Percentiles rank a stretch among this genome's conserved stretches.
Conservation (phyloP, 2,888 invertebrate genomes). For the Drosophila tripunctata region DNA sequence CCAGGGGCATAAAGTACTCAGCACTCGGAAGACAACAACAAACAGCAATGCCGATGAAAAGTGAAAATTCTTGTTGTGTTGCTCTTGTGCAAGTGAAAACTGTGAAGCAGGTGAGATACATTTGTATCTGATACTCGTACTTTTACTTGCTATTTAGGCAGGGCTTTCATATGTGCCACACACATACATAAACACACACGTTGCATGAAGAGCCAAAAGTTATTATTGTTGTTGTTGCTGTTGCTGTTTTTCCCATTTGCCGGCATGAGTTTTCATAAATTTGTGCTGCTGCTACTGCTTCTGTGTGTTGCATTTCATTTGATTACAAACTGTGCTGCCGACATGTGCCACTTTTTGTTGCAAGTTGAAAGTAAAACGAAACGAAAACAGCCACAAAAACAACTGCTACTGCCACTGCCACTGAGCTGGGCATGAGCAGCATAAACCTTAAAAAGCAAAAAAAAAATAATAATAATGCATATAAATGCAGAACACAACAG, state of each 20-base stretch:
- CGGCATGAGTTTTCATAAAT: conserved; percentile 59
- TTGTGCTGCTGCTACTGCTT: conserved; percentile 17
- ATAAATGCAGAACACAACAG: conserved; percentile 38
- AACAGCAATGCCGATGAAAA: conserved; percentile 49
- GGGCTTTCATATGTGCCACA: conserved; percentile 30
- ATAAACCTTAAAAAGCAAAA: conserved; percentile 47
- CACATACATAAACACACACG: neutral
- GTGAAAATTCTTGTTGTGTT: conserved; percentile 74
- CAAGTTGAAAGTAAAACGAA: conserved; percentile 73
- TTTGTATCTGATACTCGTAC: conserved; percentile 50
- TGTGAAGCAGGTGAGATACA: conserved; percentile 47
- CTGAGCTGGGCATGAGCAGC: conserved; percentile 60
- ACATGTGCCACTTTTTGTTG: conserved; percentile 74
- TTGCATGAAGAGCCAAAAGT: neutral
- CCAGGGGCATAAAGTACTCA: conserved; percentile 48
- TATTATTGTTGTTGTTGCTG: neutral
- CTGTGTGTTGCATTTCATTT: conserved; percentile 57
- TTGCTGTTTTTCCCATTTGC: conserved; percentile 20
- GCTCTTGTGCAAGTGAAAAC: conserved; percentile 37
- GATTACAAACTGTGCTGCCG: conserved; percentile 70
- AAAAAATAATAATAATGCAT: conserved; percentile 26
- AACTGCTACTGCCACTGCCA: conserved; percentile 15
- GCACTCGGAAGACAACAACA: conserved; percentile 7
- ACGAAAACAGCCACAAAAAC: conserved; percentile 47
- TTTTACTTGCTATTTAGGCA: conserved; percentile 58